A percentile compares a stretch with the other conserved stretches of the same genome.
phyloP scores from a whole-genome alignment of 2,888 invertebrate genomes.

The Drosophila planitibia region DNA sequence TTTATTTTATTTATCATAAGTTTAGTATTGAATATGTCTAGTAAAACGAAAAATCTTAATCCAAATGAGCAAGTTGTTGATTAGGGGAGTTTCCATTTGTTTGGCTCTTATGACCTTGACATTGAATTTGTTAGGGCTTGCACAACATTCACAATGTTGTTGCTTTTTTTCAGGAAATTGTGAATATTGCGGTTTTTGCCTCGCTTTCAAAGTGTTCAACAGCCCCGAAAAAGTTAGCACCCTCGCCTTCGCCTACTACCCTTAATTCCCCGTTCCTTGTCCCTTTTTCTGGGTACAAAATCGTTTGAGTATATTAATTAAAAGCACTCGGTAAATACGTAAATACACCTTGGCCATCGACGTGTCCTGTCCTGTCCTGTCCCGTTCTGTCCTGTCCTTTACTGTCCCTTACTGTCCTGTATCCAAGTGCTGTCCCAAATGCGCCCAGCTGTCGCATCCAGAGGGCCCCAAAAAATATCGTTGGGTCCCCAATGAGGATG shows the following conservation, averaged over 20 bases:
- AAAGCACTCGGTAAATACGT: slow-evolving; percentile 68
- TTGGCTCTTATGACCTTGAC: background rate
- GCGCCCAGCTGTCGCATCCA: slow-evolving; percentile 55
- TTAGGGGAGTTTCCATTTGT: background rate
- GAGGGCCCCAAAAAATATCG: slow-evolving; percentile 20
- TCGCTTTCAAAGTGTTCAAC: slow-evolving; percentile 31
- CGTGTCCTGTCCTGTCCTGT: background rate
- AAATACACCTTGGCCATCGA: slow-evolving; percentile 11
- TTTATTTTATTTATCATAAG: background rate
- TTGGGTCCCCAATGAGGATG: slow-evolving; percentile 25
- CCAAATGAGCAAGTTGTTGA: background rate
- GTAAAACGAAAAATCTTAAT: background rate
- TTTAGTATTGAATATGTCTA: background rate
- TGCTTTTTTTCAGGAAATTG: slow-evolving; percentile 21
- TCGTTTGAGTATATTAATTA: slow-evolving; percentile 79
- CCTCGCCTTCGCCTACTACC: slow-evolving; percentile 1
- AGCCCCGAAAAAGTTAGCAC: slow-evolving; percentile 33
- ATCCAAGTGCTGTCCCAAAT: slow-evolving; percentile 26
- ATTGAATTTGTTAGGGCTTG: background rate
- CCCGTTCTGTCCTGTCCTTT: background rate
- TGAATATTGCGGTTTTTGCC: slow-evolving; percentile 48
- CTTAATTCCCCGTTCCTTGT: background rate
- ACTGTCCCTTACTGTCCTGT: slow-evolving; percentile 2
- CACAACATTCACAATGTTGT: background rate
- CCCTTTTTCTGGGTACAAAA: slow-evolving; percentile 49